Conservation (phyloP, 2,888 invertebrate genomes). For the Cosmorhoe ocellata region DNA sequence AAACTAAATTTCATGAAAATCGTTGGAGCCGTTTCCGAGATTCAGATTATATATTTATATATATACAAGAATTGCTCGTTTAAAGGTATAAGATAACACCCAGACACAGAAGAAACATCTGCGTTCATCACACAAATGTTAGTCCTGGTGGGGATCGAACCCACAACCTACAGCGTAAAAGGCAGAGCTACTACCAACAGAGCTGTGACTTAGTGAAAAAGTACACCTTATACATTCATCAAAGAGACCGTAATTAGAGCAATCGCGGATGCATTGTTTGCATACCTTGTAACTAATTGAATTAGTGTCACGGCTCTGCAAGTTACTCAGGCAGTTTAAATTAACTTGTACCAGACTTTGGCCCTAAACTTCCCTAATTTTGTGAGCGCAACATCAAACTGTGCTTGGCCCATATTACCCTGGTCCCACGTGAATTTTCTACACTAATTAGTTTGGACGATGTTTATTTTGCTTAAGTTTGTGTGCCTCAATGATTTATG, state of each 20-base stretch:
- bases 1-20: too few relatives aligned
- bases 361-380: conserved; percentile 80
- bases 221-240: conserved; percentile 2
- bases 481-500: conserved; percentile 72
- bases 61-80: too few relatives aligned
- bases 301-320: conserved; percentile 76
- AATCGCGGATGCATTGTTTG: conserved; percentile 58
- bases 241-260: conserved; percentile 31
- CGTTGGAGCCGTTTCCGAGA: too few relatives aligned
- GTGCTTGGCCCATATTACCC: conserved; percentile 75
- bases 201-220: too few relatives aligned
- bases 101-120: too few relatives aligned
- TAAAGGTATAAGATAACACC: too few relatives aligned
- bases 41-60: too few relatives aligned
- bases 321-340: conserved; percentile 79
- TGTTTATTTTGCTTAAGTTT: conserved; percentile 79
- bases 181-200: too few relatives aligned
- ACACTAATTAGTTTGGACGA: conserved; percentile 77
- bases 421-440: conserved; percentile 80
- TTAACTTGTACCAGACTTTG: conserved; percentile 77
- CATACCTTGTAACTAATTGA: conserved; percentile 74
- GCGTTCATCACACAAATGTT: too few relatives aligned
- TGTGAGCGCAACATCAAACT: conserved; percentile 80
- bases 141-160: too few relatives aligned
- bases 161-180: too few relatives aligned